A percentile compares a stretch with the other conserved stretches of the same genome.
These are phyloP conservation scores for Acleris holmiana DNA, from an alignment of 2,888 invertebrate genomes.

Conservation along the genomic window DNA sequence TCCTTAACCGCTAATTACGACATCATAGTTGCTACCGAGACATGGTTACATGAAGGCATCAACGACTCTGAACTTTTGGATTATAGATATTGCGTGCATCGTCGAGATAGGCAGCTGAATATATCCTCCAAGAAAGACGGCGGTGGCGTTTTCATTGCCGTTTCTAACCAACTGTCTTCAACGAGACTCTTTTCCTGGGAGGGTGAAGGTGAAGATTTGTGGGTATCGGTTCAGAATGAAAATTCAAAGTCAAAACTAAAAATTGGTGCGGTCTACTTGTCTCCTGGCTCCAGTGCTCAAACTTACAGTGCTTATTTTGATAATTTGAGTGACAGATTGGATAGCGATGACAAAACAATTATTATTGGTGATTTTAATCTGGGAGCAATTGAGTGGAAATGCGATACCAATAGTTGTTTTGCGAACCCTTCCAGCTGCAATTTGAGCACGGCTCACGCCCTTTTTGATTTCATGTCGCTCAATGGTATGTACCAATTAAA, in stretches of 20 bases:
- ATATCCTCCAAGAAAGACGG: not conserved
- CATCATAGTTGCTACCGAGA: not conserved
- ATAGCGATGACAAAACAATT: not conserved
- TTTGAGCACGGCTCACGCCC: not conserved
- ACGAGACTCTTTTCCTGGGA: not conserved
- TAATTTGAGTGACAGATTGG: not conserved
- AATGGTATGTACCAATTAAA: slow-evolving; percentile 1
- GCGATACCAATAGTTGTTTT: not conserved
- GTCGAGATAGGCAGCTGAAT: not conserved
- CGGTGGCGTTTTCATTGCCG: not conserved
- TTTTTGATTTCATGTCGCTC: not conserved
- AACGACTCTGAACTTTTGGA: too few relatives aligned
- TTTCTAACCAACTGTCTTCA: not conserved
- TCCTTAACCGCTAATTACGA: not conserved
- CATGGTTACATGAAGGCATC: slow-evolving; percentile 1
- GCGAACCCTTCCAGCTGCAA: not conserved
- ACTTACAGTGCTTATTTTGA: not conserved
- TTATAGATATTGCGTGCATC: not conserved
- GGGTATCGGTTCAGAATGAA: not conserved
- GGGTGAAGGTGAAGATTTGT: not conserved
- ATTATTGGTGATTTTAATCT: not conserved
- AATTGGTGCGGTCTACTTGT: not conserved
- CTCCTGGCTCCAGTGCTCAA: not conserved
- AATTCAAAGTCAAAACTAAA: not conserved
- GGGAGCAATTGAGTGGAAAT: not conserved